Evolutionary conservation across 2,888 invertebrate species (phyloP).

Genomic region (Sminthurinus aureus): DNA sequence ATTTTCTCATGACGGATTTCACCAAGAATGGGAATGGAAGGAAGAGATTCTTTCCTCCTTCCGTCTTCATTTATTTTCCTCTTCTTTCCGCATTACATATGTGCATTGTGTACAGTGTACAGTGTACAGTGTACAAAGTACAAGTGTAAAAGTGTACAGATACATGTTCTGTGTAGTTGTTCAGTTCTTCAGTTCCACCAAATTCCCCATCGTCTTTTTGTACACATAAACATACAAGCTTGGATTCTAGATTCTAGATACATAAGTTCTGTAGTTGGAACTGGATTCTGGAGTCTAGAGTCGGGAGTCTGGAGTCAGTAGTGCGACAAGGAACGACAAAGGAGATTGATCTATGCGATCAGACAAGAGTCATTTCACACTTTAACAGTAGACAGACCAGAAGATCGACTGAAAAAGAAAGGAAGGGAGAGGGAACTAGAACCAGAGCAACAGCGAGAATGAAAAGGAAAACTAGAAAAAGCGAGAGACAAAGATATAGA

Average conservation of each 20-base stretch:
- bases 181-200: neutral
- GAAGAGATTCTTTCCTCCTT: conserved; percentile 2
- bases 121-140: no score
- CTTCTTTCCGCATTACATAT: neutral
- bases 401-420: conserved; percentile 23
- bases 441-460: no score
- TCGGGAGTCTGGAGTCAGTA: neutral
- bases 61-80: neutral
- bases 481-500: neutral
- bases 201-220: no score
- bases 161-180: neutral
- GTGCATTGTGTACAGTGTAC: no score
- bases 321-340: conserved; percentile 27
- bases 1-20: neutral
- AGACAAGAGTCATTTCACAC: conserved; percentile 57
- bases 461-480: neutral
- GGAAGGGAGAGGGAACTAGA: neutral
- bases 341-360: conserved; percentile 56
- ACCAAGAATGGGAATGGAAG: neutral
- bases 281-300: neutral
- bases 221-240: no score
- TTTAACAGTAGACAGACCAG: conserved; percentile 40
- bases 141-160: no score
- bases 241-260: no score
- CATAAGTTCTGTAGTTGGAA: neutral